Evolutionary conservation across 2,113 vertebrate genomes (phyloP).

Genomic region (Echinops telfairi): DNA sequence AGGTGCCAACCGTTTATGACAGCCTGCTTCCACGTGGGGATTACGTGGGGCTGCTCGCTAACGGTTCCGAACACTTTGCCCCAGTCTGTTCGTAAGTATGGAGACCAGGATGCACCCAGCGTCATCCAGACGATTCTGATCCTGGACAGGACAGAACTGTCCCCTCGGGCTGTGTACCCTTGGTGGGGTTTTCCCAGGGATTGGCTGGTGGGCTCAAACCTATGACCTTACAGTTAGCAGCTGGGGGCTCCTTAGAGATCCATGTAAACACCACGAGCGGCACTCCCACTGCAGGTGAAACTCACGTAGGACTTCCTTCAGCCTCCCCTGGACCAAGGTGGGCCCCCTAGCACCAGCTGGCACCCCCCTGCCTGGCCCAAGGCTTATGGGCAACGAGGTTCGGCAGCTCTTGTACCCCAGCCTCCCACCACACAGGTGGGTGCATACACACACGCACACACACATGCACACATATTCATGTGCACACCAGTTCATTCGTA

Average conservation of each 20-base stretch:
- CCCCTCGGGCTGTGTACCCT: not conserved
- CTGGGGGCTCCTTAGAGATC: not conserved
- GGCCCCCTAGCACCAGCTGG: not conserved
- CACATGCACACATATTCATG: not conserved
- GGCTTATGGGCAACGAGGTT: not conserved
- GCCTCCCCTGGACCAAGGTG: not conserved
- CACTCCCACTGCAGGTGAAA: not conserved
- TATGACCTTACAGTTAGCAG: too few relatives aligned
- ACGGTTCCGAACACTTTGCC: conserved; percentile 27
- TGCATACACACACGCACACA: not conserved
- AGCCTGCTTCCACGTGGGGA: not conserved
- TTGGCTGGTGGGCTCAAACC: too few relatives aligned
- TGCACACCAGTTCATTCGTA: not conserved
- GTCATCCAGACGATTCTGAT: too few relatives aligned
- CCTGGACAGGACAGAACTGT: too few relatives aligned
- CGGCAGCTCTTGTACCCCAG: conserved; percentile 19
- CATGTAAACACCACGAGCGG: not conserved
- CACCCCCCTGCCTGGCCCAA: not conserved
- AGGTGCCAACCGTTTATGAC: not conserved
- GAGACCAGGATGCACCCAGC: too few relatives aligned
- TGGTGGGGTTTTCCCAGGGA: not conserved
- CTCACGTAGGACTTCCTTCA: conserved; percentile 1
- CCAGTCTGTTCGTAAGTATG: not conserved
- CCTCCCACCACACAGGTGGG: not conserved
- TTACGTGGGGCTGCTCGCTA: not conserved